phyloP scores from a whole-genome alignment of 2,888 invertebrate species.

The Lepidocyrtinus sp. region DNA sequence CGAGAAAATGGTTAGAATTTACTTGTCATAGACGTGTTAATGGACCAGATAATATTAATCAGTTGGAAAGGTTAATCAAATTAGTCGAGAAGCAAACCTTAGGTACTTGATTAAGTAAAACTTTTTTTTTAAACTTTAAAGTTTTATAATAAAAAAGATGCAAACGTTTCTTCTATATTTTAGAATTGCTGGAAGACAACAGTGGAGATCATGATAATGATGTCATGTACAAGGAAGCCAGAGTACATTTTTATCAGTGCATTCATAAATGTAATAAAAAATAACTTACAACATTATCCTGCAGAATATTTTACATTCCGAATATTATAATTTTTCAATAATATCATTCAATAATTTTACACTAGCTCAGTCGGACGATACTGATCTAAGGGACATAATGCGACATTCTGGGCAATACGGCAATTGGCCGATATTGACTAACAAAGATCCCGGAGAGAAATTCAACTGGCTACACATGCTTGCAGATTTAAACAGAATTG shows the following conservation, averaged over 20 bases:
- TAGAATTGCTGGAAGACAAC: slow-evolving; percentile 30
- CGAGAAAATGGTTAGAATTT: slow-evolving; percentile 27
- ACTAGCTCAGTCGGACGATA: slow-evolving; percentile 26
- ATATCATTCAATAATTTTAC: too few relatives aligned
- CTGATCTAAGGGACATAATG: slow-evolving; percentile 36
- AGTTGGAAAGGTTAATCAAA: slow-evolving; percentile 17
- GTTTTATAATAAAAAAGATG: too few relatives aligned
- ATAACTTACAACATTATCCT: not conserved
- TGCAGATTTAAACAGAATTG: slow-evolving; percentile 42
- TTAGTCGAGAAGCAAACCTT: slow-evolving; percentile 10
- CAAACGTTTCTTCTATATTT: too few relatives aligned
- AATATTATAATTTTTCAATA: too few relatives aligned
- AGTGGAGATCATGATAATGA: not conserved
- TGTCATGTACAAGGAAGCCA: slow-evolving; percentile 37
- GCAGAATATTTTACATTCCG: too few relatives aligned
- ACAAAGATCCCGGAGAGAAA: slow-evolving; percentile 30
- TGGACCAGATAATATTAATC: slow-evolving; percentile 37
- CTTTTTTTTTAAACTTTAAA: too few relatives aligned
- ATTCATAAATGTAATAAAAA: slow-evolving; percentile 23
- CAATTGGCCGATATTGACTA: slow-evolving; percentile 39
- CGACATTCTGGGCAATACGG: slow-evolving; percentile 23
- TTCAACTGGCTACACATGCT: slow-evolving; percentile 47
- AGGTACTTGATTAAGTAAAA: not conserved
- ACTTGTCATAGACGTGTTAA: slow-evolving; percentile 34
- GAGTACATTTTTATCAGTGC: slow-evolving; percentile 33